Conservation (phyloP, 1,140 invertebrate species). For the Danaus melanippus region DNA sequence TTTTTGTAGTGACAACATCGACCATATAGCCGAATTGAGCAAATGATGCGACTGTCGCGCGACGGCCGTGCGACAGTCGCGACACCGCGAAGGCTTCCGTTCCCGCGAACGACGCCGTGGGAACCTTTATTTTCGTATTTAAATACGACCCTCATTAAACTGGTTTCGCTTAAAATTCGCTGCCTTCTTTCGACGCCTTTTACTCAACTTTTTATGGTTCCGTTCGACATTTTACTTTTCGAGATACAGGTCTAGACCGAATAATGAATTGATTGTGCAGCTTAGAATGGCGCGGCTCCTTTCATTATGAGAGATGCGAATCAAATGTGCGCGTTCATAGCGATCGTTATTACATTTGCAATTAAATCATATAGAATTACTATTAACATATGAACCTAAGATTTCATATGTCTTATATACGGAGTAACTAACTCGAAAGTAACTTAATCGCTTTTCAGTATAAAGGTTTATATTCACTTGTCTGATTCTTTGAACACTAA, state of each 20-base stretch:
- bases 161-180: constrained; percentile 69
- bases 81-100: constrained; percentile 60
- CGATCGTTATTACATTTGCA: constrained; percentile 16
- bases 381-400: neutral
- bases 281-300: constrained; percentile 41
- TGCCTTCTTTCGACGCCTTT: constrained; percentile 70
- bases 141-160: constrained; percentile 71
- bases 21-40: constrained; percentile 12
- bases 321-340: constrained; percentile 18
- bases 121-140: constrained; percentile 71
- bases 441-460: no score
- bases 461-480: no score
- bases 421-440: no score
- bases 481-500: no score
- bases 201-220: constrained; percentile 71
- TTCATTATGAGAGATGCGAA: constrained; percentile 39
- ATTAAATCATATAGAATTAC: constrained; percentile 12
- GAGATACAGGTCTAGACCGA: constrained; percentile 60
- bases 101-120: constrained; percentile 68
- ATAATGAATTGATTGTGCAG: constrained; percentile 40
- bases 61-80: constrained; percentile 42
- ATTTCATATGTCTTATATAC: no score
- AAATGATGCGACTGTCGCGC: constrained; percentile 37
- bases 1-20: no score
- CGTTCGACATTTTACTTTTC: constrained; percentile 67